phyloP scores from a whole-genome alignment of 2,797 vertebrate genomes.

The Siniperca scherzeri region DNA sequence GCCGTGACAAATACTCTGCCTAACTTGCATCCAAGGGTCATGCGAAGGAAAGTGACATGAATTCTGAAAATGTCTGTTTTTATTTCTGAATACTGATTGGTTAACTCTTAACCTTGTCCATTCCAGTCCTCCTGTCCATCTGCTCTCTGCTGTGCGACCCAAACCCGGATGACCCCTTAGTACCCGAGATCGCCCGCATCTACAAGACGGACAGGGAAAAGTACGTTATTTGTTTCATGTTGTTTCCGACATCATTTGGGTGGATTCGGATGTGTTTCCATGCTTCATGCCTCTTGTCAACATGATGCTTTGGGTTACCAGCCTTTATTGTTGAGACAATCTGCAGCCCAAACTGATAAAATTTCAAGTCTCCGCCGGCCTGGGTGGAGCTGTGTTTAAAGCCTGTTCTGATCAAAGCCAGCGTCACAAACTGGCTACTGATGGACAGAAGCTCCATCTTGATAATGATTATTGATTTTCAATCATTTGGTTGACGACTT shows the following conservation, averaged over 20 bases:
- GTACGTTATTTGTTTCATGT: conserved; percentile 79
- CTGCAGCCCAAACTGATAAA: neutral
- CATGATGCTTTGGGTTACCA: neutral
- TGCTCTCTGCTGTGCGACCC: conserved; percentile 99
- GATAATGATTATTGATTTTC: neutral
- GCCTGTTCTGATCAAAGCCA: neutral
- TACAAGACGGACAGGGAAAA: conserved; percentile 99
- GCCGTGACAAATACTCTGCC: neutral
- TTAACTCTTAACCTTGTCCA: conserved; percentile 12
- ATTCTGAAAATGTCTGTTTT: conserved; percentile 1
- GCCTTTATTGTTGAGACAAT: neutral
- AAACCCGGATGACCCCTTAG: conserved; percentile 99
- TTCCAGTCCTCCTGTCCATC: conserved; percentile 98
- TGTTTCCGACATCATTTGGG: neutral
- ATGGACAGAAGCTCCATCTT: neutral
- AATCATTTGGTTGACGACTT: too few species aligned
- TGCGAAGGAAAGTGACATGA: neutral
- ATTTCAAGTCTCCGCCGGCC: neutral
- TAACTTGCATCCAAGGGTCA: neutral
- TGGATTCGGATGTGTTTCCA: neutral
- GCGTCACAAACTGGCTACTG: neutral
- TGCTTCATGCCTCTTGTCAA: neutral
- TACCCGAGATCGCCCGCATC: conserved; percentile 99
- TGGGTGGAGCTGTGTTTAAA: neutral
- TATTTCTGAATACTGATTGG: conserved; percentile 9